Conservation (phyloP, 2,113 vertebrate species). For the Embiotoca jacksoni region DNA sequence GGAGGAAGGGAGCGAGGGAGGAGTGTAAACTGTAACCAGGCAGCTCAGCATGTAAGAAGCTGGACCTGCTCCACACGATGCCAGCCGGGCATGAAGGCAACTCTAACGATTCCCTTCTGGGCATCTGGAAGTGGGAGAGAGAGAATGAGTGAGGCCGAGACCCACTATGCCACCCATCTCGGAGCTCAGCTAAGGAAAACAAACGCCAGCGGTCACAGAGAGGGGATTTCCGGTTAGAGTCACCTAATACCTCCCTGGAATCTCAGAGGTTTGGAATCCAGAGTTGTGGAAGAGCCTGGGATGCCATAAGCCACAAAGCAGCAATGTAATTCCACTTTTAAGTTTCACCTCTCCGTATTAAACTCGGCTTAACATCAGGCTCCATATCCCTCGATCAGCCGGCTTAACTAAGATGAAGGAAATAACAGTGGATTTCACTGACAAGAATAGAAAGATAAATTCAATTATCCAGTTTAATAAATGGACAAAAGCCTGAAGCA, state of each 20-base stretch:
- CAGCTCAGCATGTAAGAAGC: conserved; percentile 67
- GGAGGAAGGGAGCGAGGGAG: conserved; percentile 47
- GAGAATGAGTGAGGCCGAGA: conserved; percentile 69
- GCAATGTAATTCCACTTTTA: conserved; percentile 59
- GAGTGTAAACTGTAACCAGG: conserved; percentile 73
- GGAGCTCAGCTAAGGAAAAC: conserved; percentile 77
- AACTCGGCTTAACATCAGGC: conserved; percentile 52
- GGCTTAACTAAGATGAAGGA: conserved; percentile 53
- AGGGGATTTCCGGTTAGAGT: conserved; percentile 81
- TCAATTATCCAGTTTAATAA: conserved; percentile 52
- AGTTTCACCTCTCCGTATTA: conserved; percentile 64
- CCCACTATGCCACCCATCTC: conserved; percentile 81
- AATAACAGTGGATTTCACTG: conserved; percentile 59
- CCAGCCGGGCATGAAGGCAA: conserved; percentile 78
- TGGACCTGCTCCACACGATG: conserved; percentile 72
- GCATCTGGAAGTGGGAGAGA: conserved; percentile 76
- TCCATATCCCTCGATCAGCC: conserved; percentile 26
- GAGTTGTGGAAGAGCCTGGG: conserved; percentile 55
- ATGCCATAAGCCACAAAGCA: conserved; percentile 62
- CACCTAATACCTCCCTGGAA: conserved; percentile 80
- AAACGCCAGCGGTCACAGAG: conserved; percentile 76
- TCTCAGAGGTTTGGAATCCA: conserved; percentile 73
- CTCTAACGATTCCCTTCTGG: conserved; percentile 73
- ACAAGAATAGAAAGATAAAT: conserved; percentile 66
- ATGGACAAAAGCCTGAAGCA: conserved; percentile 45